phyloP scores from a whole-genome alignment of 1,140 invertebrate genomes.

The Ruditapes philippinarum region DNA sequence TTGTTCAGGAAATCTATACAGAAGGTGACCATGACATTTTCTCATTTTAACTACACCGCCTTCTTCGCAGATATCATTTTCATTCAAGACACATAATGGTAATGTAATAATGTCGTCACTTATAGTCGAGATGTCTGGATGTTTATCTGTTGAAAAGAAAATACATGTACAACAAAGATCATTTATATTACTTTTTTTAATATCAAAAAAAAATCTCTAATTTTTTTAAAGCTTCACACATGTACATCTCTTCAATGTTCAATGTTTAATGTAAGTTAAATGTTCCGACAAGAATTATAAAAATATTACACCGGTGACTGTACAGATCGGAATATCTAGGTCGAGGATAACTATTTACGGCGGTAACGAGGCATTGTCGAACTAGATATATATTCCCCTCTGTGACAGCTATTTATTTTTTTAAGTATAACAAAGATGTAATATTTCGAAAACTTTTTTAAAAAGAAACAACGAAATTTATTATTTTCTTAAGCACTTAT shows the following conservation, averaged over 20 bases:
- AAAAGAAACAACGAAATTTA: too few relatives aligned
- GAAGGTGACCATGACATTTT: background rate
- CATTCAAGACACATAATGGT: background rate
- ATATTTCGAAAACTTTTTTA: too few relatives aligned
- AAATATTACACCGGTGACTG: too few relatives aligned
- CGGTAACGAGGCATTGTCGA: too few relatives aligned
- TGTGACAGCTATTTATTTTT: too few relatives aligned
- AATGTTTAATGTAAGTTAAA: background rate
- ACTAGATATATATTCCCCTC: too few relatives aligned
- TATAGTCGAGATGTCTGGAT: background rate
- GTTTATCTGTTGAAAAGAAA: background rate
- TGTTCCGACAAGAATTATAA: background rate
- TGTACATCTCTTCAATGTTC: background rate
- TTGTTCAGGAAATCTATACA: background rate
- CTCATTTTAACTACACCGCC: background rate
- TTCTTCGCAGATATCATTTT: background rate
- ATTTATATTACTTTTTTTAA: background rate
- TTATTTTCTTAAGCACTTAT: too few relatives aligned
- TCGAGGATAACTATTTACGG: too few relatives aligned
- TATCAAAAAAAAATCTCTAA: background rate
- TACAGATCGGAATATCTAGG: too few relatives aligned
- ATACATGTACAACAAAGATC: too few relatives aligned
- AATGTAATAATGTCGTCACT: background rate
- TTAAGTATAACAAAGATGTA: too few relatives aligned
- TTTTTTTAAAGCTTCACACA: background rate